phyloP scores from a whole-genome alignment of 1,140 invertebrate genomes.

The Teleopsis dalmanni region DNA sequence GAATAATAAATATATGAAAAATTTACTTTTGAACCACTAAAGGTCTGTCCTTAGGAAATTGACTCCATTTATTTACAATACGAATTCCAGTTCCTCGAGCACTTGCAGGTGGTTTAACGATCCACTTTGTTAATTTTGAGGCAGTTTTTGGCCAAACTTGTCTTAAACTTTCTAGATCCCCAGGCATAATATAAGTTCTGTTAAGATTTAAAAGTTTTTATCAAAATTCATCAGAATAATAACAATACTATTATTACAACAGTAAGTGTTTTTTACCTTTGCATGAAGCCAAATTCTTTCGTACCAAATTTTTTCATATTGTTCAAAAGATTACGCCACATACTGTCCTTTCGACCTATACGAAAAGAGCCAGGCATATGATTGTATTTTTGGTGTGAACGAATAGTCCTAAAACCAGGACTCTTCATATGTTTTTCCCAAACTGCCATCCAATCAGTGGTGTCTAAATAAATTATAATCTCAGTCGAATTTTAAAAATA shows the following conservation, averaged over 20 bases:
- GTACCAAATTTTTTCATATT: constrained; percentile 68
- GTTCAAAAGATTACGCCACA: constrained; percentile 81
- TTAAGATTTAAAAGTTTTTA: not conserved
- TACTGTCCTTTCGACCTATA: constrained; percentile 89
- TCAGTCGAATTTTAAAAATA: not conserved
- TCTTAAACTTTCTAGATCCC: constrained; percentile 74
- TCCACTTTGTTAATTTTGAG: constrained; percentile 64
- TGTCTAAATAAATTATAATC: constrained; percentile 44
- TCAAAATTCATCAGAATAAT: not conserved
- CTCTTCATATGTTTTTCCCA: constrained; percentile 83
- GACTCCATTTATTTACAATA: constrained; percentile 87
- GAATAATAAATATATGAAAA: not conserved
- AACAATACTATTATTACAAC: not conserved
- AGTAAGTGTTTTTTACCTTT: constrained; percentile 45
- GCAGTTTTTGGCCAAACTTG: constrained; percentile 75
- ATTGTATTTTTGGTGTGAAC: constrained; percentile 91
- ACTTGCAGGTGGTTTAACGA: constrained; percentile 83
- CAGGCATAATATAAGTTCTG: constrained; percentile 81
- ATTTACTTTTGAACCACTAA: constrained; percentile 75
- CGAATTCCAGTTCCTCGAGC: constrained; percentile 91
- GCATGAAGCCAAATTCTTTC: constrained; percentile 85
- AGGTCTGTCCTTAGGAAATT: constrained; percentile 83
- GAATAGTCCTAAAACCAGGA: constrained; percentile 63
- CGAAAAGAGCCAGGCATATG: constrained; percentile 97
- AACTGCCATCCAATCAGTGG: constrained; percentile 66